Conservation (phyloP, 2,888 invertebrate species). For the Sphaerophoria rueppellii region DNA sequence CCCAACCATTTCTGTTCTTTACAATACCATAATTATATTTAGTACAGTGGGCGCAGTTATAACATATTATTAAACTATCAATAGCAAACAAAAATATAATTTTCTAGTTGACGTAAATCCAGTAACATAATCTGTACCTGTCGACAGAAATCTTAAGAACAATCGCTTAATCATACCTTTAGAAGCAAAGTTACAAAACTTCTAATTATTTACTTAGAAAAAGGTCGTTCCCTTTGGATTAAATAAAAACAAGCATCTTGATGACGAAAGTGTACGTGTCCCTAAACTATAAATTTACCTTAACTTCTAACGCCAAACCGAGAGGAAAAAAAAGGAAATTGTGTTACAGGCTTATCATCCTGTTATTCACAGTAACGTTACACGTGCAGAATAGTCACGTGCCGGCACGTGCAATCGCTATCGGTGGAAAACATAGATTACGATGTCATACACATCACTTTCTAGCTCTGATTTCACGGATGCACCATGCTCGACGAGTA, state of each 20-base stretch:
- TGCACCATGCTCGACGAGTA: slow-evolving; percentile 40
- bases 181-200: slow-evolving; percentile 45
- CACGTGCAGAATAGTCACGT: slow-evolving; percentile 74
- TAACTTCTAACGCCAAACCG: neutral
- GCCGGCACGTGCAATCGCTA: slow-evolving; percentile 73
- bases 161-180: slow-evolving; percentile 63
- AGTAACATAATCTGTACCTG: slow-evolving; percentile 38
- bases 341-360: slow-evolving; percentile 72
- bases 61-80: slow-evolving; percentile 40
- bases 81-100: slow-evolving; percentile 32
- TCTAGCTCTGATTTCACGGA: slow-evolving; percentile 70
- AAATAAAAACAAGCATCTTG: slow-evolving; percentile 37
- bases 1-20: too few species aligned
- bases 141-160: slow-evolving; percentile 24
- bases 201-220: slow-evolving; percentile 56
- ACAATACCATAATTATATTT: too few species aligned
- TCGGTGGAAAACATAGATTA: slow-evolving; percentile 74
- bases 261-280: slow-evolving; percentile 17
- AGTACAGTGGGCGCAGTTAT: too few species aligned
- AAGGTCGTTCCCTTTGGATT: slow-evolving; percentile 10
- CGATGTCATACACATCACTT: slow-evolving; percentile 75
- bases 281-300: slow-evolving; percentile 27
- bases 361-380: slow-evolving; percentile 75
- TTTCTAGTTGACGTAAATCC: slow-evolving; percentile 25
- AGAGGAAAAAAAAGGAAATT: slow-evolving; percentile 28